Evolutionary conservation across 2,888 invertebrate genomes (phyloP), one percentile per base, ranked within the genome.

Genomic region (Sthenelais limicola): DNA sequence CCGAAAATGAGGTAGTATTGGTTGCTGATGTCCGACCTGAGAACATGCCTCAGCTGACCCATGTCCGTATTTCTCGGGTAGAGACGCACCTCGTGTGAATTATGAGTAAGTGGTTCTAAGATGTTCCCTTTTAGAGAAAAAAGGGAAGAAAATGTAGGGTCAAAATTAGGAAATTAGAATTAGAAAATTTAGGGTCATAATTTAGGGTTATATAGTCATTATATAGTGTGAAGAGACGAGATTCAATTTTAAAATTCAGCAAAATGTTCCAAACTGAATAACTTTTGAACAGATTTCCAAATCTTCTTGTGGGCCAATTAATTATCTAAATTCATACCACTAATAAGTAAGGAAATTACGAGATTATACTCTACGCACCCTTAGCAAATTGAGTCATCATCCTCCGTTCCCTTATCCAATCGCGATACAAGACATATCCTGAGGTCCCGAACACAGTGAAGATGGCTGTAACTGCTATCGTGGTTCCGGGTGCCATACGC

Each of bases 1-100:
- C 79, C 79, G 35, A 70, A 68, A n/a, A 79, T 58, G 1, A 78
- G 21, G 68, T 78, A 79, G 54, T 79, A 79, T 32, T 74, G 73
- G 47, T 78, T 78, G 0, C 70, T 66, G 28, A 77, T 72, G 12
- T 26, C 49, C 9, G 72, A 48, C 4, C 33, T 54, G 48, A 78
- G 32, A n/a, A 74, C 9, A 18, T 51, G 24, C 1, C 30, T 21
- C 7, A 69, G 21, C 28, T 33, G 26, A 30, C 30, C 48, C 68
- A 38, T 30, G 30, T 48, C 28, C 4, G 43, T 47, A 4, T 51
- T 58, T 24, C 79, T 48, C 0, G 21, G 30, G 58, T 71, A 71
- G 47, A 73, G 79, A 7, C 28, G 33, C 18, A 72, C 49, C 48
- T 78, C 76, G 56, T 72, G 52, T 21, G 69, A 26, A 49, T 76